Evolutionary conservation across 2,888 invertebrate genomes (phyloP), one percentile per base, ranked within the genome.

Genomic region (Macrosiphum euphorbiae): DNA sequence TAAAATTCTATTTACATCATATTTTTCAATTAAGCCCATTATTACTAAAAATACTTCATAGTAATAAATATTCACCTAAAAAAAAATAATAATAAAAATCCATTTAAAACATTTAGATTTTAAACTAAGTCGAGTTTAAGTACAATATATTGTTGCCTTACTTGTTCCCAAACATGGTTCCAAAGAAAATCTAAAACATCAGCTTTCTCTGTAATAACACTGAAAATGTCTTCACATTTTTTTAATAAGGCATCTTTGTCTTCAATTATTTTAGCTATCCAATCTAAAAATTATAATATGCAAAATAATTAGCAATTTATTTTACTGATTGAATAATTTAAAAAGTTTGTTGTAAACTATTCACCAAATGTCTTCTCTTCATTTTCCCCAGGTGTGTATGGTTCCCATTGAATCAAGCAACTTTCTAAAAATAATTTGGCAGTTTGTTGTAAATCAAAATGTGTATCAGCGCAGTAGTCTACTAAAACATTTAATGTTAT

Each of bases 21-120:
- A 94, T 88, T 95, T 94, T 90, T 95, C 95, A 92, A 95, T 95
- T 58, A 95, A 95, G 89, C 96, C 95, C 94, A 96, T 95, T 87
- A 96, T 96, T 41, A 96, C 96, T 50, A 96, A 95, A 95, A 96
- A 96, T 10, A 96, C 96, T 95, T 97, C 97, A 94, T 96, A 96
- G 94, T 96, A 95, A 95, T 96, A 97, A 94, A 96, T 96, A 95
- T 96, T 96, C 0, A 96, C 95, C 96, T 96, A 95, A 84, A 89
- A 94, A 52, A 67, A 44, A 52, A 58, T n/a, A 86, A 41, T 52
- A 35, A 58, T 67, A 94, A 93, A 67, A 86, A 41, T 55, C 78
- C 28, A 84, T 20, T 78, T 1, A 90, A n/a, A 61, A 35, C 35
- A n/a, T 41, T 58, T 78, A 35, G 8, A 35, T 35, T 7, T 78